Base-by-base conservation (phyloP, 2,888 invertebrate genomes). In the Cephus pulcher region DNA sequence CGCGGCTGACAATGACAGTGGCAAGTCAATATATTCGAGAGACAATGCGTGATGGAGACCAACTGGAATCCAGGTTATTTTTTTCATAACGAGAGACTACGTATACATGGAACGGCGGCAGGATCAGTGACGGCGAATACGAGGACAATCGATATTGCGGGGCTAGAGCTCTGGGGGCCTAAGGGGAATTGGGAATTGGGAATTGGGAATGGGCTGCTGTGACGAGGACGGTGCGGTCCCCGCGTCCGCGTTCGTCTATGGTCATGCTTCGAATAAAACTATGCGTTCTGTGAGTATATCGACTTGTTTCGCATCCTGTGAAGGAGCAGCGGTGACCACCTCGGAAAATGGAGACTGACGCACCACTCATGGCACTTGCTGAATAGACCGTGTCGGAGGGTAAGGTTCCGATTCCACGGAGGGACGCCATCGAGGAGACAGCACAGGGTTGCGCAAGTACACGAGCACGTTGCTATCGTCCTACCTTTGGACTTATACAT, bases 101-200 rank as follows among this genome's bases (percentile, higher is more conserved):
- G 74, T 11, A 34, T 74, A 34, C 34, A 6, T 34, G 15, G 34
- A 23, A 34, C n/a, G 34, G 37, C 34, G 34, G n/a, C 12, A 71
- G 71, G 71, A 71, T 70, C 30, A 4, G 15, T 15, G 15, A 15
- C 12, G 15, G 15, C 40, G 75, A 78, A 80, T 76, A 78, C 77
- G 80, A 78, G 75, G 78, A 82, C 81, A 83, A 85, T 85, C 85
- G 83, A 85, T 85, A 84, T 83, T 76, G 76, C 75, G 70, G 80
- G 75, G 78, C 81, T 78, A 71, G 76, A 74, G 79, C 70, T 37
- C 75, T 79, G 33, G 76, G 69, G 78, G 40, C 69, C 32, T 70
- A n/a, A 76, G 77, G 75, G 69, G 30, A 78, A 35, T 35, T 77
- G 71, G 37, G 75, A 34, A 34, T 34, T 35, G 35, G 12, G 35